Percentiles rank a stretch among this genome's conserved stretches.
Evolutionary conservation across 2,113 vertebrate genomes (phyloP).

Genomic region (Synodontis membranacea): DNA sequence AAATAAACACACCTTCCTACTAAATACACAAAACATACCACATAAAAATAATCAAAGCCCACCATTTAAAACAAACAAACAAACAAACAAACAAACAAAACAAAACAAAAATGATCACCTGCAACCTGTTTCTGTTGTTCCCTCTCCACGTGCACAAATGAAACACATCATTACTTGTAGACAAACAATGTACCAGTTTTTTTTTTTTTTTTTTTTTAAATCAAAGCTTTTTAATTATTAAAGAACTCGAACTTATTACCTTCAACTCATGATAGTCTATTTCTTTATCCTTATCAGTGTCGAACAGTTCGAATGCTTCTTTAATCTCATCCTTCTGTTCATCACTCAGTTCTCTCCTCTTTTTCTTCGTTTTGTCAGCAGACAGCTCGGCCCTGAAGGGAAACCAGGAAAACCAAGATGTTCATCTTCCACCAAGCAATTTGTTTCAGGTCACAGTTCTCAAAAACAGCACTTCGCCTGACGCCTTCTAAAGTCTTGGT

Average conservation of each 20-base stretch:
- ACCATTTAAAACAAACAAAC: no score
- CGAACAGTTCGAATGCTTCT: slow-evolving; percentile 96
- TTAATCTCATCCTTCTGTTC: slow-evolving; percentile 96
- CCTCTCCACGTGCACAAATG: no score
- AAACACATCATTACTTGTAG: background rate
- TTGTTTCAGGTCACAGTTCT: no score
- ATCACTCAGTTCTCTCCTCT: slow-evolving; percentile 87
- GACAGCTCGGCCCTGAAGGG: slow-evolving; percentile 76
- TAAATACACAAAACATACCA: background rate
- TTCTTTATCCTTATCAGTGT: slow-evolving; percentile 92
- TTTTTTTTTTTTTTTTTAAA: background rate
- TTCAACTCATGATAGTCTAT: slow-evolving; percentile 97
- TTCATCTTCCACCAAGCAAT: background rate
- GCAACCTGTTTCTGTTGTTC: no score
- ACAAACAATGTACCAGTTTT: no score
- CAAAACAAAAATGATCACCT: no score
- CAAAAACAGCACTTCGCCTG: no score
- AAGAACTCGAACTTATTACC: slow-evolving; percentile 68
- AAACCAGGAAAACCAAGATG: slow-evolving; percentile 12
- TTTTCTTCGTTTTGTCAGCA: slow-evolving; percentile 84
- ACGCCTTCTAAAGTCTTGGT: no score
- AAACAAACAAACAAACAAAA: no score
- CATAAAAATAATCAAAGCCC: background rate
- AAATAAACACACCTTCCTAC: background rate
- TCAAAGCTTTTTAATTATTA: slow-evolving; percentile 56